phyloP scores from a whole-genome alignment of 2,113 vertebrate genomes.

The Heterotis niloticus region DNA sequence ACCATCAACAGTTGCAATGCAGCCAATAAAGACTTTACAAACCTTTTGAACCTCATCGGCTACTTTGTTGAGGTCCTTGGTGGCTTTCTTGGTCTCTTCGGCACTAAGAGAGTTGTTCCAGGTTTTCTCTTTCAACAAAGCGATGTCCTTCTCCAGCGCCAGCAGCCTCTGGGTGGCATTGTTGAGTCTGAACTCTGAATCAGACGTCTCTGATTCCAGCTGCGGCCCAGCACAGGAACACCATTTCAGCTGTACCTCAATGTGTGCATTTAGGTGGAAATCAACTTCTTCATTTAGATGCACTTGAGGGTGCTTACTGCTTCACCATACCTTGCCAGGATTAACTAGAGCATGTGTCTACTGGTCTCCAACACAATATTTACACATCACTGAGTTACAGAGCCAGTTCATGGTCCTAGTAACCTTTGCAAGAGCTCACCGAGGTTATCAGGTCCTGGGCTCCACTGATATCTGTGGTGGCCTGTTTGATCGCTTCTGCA shows the following conservation, averaged over 20 bases:
- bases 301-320: background rate
- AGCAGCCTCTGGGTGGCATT: slow-evolving; percentile 79
- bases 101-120: slow-evolving; percentile 62
- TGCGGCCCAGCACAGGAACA: slow-evolving; percentile 39
- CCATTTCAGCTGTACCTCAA: background rate
- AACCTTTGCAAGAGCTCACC: slow-evolving; percentile 59
- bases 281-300: background rate
- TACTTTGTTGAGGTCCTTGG: slow-evolving; percentile 58
- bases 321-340: background rate
- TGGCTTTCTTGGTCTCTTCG: slow-evolving; percentile 65
- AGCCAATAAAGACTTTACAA: background rate
- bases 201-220: slow-evolving; percentile 84
- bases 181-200: slow-evolving; percentile 78
- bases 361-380: background rate
- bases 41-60: slow-evolving; percentile 79
- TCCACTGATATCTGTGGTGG: slow-evolving; percentile 77
- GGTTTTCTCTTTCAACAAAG: slow-evolving; percentile 70
- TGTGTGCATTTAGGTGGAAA: background rate
- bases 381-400: background rate
- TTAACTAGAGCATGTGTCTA: background rate
- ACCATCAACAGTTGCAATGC: too few species aligned
- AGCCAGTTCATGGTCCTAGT: background rate
- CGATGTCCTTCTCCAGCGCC: slow-evolving; percentile 74
- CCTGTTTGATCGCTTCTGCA: slow-evolving; percentile 81
- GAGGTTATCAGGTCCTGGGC: slow-evolving; percentile 82